Conservation (phyloP, 2,888 invertebrate species). For the Caenorhabditis macrosperma region DNA sequence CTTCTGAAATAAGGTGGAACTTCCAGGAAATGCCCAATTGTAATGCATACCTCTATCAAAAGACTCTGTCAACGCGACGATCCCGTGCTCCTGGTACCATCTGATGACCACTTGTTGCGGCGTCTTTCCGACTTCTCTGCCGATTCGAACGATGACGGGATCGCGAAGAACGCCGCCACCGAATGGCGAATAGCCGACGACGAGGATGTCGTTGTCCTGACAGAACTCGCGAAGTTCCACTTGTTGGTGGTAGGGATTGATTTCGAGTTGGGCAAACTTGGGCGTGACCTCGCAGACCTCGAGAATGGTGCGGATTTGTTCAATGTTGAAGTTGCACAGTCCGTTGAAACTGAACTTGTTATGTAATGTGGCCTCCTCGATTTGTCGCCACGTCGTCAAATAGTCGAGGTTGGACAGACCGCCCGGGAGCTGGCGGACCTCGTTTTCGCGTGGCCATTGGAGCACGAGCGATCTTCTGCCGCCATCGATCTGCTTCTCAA, state of each 20-base stretch:
- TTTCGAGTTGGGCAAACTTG: not conserved
- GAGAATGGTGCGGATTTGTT: no score
- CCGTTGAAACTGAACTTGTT: no score
- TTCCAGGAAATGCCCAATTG: no score
- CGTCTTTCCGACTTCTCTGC: not conserved
- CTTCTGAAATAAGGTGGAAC: no score
- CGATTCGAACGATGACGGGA: not conserved
- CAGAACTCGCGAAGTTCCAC: not conserved
- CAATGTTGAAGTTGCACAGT: no score
- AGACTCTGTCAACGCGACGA: not conserved
- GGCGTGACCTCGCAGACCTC: not conserved
- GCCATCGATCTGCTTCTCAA: no score
- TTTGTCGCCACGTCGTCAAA: no score
- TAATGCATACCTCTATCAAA: not conserved
- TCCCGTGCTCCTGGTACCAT: not conserved
- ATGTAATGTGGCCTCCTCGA: no score
- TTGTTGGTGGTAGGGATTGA: not conserved
- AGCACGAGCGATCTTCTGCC: no score
- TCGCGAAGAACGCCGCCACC: not conserved
- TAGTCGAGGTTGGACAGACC: no score
- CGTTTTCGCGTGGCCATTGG: no score
- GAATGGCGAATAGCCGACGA: not conserved
- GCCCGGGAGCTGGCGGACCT: no score
- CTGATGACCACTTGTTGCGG: constrained; percentile 27
- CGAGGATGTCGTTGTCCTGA: not conserved